Percentiles rank a stretch among this genome's conserved stretches.
Conservation (phyloP, 1,140 invertebrate genomes). For the Trachymyrmex septentrionalis region DNA sequence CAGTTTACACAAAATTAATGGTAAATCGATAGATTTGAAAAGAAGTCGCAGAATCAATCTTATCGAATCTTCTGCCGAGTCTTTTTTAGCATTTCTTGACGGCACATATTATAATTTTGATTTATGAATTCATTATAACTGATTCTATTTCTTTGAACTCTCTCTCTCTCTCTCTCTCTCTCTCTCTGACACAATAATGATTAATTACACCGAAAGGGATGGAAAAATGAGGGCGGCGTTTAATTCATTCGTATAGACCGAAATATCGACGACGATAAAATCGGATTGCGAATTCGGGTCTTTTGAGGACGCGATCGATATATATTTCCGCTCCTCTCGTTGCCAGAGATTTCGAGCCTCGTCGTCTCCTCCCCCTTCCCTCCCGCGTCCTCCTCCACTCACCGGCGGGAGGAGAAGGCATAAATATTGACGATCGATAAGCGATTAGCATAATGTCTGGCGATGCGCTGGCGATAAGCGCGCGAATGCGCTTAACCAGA, state of each 20-base stretch:
- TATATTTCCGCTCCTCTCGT: constrained; percentile 31
- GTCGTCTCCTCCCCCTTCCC: not conserved
- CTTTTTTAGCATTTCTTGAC: not conserved
- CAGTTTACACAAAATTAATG: not conserved
- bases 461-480: constrained; percentile 58
- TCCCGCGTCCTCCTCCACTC: not conserved
- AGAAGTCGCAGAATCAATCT: not conserved
- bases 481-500: constrained; percentile 64
- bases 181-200: not conserved
- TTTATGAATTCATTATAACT: not conserved
- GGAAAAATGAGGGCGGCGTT: constrained; percentile 27
- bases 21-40: not conserved
- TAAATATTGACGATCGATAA: constrained; percentile 66
- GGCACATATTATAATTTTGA: not conserved
- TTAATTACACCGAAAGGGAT: constrained; percentile 8
- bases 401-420: constrained; percentile 13
- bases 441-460: constrained; percentile 65
- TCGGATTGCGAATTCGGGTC: constrained; percentile 74
- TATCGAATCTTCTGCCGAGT: not conserved
- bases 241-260: constrained; percentile 62
- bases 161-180: no score
- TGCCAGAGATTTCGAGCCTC: constrained; percentile 44
- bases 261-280: constrained; percentile 78
- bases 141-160: not conserved
- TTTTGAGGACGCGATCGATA: constrained; percentile 50